Percentiles rank a stretch among this genome's conserved stretches.
Evolutionary conservation across 2,113 vertebrate species (phyloP).

Genomic region (Myotis davidii): DNA sequence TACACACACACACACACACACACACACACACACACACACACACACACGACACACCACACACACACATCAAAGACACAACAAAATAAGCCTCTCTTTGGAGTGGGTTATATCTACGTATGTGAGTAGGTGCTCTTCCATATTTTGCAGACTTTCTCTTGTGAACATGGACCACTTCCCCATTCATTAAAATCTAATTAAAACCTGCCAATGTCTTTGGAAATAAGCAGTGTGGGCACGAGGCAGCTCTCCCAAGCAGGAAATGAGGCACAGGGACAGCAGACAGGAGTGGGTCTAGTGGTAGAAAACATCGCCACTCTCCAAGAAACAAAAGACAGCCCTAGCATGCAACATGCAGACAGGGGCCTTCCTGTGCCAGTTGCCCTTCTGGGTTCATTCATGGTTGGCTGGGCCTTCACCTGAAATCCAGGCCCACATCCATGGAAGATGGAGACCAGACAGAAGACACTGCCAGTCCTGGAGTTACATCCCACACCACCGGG

Average conservation of each 20-base stretch:
- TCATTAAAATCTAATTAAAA: conserved; percentile 4
- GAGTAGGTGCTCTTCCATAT: no score
- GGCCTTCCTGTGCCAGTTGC: background rate
- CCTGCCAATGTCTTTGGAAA: background rate
- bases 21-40: background rate
- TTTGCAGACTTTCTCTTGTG: background rate
- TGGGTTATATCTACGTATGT: rapidly evolving
- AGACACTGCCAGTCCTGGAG: background rate
- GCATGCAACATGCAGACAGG: background rate
- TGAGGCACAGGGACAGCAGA: background rate
- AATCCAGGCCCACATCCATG: background rate
- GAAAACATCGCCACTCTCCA: background rate
- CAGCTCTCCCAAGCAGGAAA: background rate
- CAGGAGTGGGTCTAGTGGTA: background rate
- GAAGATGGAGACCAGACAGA: conserved; percentile 15
- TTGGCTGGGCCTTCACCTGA: background rate
- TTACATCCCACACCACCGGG: background rate
- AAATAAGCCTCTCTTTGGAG: background rate
- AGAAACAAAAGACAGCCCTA: background rate
- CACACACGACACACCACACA: no score
- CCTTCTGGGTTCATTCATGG: background rate
- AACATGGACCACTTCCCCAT: background rate
- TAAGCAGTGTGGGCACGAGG: background rate
- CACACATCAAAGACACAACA: no score
- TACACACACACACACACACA: no score